Evolutionary conservation across 2,888 invertebrate genomes (phyloP).

Genomic region (Parnassius smintheus): DNA sequence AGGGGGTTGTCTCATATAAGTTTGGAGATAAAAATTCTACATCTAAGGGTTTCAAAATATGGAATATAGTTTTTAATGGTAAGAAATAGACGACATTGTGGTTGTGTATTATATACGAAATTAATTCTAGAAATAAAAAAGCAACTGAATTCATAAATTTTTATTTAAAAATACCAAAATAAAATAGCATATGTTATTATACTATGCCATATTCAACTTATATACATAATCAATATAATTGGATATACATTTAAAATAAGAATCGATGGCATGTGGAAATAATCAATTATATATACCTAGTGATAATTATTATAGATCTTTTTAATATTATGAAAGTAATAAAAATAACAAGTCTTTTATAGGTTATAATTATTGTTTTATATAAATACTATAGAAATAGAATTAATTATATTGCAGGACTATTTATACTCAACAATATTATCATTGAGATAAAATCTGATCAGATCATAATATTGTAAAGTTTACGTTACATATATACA

Average conservation of each 20-base stretch:
- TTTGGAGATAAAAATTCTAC: too few relatives aligned
- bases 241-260: constrained; percentile 19
- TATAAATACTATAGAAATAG: not conserved
- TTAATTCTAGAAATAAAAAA: constrained; percentile 11
- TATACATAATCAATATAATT: constrained; percentile 25
- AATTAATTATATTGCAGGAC: not conserved
- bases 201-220: constrained; percentile 15
- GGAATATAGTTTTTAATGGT: too few relatives aligned
- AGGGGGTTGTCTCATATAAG: too few relatives aligned
- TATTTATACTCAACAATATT: not conserved
- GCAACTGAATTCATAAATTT: constrained; percentile 19
- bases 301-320: not conserved
- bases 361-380: too few relatives aligned
- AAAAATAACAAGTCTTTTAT: too few relatives aligned
- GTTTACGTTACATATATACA: not conserved
- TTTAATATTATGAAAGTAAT: not conserved
- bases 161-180: constrained; percentile 30
- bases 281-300: not conserved
- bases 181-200: constrained; percentile 23
- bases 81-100: too few relatives aligned
- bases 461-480: not conserved
- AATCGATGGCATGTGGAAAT: constrained; percentile 33
- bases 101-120: too few relatives aligned
- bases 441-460: not conserved
- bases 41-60: too few relatives aligned